Conservation (phyloP, 2,113 vertebrate species). For the Plestiodon gilberti region DNA sequence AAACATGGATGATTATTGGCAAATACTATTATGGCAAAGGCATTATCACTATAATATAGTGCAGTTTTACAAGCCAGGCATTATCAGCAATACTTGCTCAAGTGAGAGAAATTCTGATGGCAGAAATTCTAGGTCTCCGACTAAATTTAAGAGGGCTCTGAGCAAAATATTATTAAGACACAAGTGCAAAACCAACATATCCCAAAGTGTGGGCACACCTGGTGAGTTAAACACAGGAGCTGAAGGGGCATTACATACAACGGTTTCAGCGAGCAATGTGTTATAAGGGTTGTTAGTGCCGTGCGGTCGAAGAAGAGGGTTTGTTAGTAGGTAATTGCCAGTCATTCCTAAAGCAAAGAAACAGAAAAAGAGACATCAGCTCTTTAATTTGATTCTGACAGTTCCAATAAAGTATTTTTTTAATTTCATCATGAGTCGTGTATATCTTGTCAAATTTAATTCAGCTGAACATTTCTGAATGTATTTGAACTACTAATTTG, state of each 20-base stretch:
- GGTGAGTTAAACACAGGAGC: slow-evolving; percentile 99
- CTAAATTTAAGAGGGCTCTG: slow-evolving; percentile 70
- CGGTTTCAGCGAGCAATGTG: slow-evolving; percentile 99
- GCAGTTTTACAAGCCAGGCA: slow-evolving; percentile 85
- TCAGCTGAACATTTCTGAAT: slow-evolving; percentile 69
- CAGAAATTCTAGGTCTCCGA: slow-evolving; percentile 45
- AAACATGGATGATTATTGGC: slow-evolving; percentile 86
- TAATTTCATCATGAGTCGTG: slow-evolving; percentile 56
- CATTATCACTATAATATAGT: slow-evolving; percentile 86
- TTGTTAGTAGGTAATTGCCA: slow-evolving; percentile 99
- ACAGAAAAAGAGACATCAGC: slow-evolving; percentile 86
- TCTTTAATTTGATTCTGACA: slow-evolving; percentile 77
- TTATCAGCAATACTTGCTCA: slow-evolving; percentile 61
- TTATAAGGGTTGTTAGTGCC: slow-evolving; percentile 99
- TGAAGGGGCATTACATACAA: slow-evolving; percentile 99
- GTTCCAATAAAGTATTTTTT: slow-evolving; percentile 69
- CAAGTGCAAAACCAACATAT: slow-evolving; percentile 55
- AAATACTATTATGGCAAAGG: slow-evolving; percentile 78
- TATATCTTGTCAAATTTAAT: slow-evolving; percentile 69
- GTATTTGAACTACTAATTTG: slow-evolving; percentile 75
- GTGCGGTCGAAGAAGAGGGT: slow-evolving; percentile 99
- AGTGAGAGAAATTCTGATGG: slow-evolving; percentile 64
- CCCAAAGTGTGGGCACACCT: slow-evolving; percentile 94
- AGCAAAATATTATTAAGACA: slow-evolving; percentile 62
- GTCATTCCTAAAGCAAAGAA: slow-evolving; percentile 98